A percentile compares a stretch with the other conserved stretches of the same genome.
Evolutionary conservation across 2,113 vertebrate genomes (phyloP).

Genomic region (Paramormyrops kingsleyae): DNA sequence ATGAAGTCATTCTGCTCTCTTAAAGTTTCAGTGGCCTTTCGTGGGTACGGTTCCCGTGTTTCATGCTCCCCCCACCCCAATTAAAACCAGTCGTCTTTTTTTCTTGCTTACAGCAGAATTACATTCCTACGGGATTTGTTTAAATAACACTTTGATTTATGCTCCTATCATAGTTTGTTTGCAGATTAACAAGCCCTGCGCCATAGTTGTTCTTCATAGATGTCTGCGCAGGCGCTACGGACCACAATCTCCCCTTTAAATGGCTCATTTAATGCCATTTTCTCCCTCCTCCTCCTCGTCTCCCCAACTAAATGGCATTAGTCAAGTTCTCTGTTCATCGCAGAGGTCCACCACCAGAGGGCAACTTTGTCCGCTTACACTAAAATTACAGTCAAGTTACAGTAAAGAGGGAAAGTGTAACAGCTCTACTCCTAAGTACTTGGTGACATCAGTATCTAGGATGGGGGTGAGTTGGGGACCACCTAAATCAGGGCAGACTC

Average conservation of each 20-base stretch:
- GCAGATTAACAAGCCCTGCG: not conserved
- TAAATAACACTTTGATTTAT: constrained; percentile 29
- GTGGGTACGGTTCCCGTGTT: constrained; percentile 44
- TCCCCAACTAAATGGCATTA: not conserved
- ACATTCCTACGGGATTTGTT: constrained; percentile 25
- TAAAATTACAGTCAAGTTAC: not conserved
- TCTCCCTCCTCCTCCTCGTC: not conserved
- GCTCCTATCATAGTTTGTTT: not conserved
- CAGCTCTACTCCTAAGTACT: not conserved
- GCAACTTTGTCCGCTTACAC: not conserved
- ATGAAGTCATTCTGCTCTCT: constrained; percentile 51
- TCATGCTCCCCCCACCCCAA: constrained; percentile 41
- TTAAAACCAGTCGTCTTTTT: constrained; percentile 39
- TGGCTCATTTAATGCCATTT: not conserved
- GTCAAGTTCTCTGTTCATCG: not conserved
- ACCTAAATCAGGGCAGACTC: not conserved
- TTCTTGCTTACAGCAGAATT: constrained; percentile 29
- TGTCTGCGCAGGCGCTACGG: not conserved
- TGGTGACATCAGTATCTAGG: not conserved
- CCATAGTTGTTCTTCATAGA: not conserved
- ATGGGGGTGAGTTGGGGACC: not conserved
- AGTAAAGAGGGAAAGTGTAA: not conserved
- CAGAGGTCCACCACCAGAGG: not conserved
- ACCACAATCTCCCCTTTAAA: not conserved
- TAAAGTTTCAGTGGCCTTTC: constrained; percentile 35